phyloP scores from a whole-genome alignment of 2,888 invertebrate species.

The Tillus elongatus region DNA sequence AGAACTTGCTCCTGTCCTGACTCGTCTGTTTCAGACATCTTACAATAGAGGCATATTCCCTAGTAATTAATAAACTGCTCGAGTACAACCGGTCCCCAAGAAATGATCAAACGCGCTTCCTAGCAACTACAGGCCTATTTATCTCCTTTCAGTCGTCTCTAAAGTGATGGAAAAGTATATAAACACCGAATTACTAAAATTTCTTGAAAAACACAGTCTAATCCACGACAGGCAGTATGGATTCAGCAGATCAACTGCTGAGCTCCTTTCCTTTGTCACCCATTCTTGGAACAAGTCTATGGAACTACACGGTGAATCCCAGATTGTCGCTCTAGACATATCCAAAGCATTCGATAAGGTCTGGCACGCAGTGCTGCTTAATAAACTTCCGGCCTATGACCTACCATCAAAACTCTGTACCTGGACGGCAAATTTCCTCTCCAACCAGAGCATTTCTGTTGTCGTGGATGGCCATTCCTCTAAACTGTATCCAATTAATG shows the following conservation, averaged over 20 bases:
- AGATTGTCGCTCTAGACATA: neutral
- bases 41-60: neutral
- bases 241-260: constrained; percentile 2
- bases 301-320: too few relatives aligned
- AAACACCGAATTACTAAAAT: neutral
- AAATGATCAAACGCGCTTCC: neutral
- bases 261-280: neutral
- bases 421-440: neutral
- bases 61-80: neutral
- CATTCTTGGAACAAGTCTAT: neutral
- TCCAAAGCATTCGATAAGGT: neutral
- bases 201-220: neutral
- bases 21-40: neutral
- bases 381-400: neutral
- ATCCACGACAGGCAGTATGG: neutral
- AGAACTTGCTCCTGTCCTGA: neutral
- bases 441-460: too few relatives aligned
- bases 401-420: neutral
- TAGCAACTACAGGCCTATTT: neutral
- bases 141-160: neutral
- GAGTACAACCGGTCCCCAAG: neutral
- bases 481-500: too few relatives aligned
- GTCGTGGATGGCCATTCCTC: too few relatives aligned
- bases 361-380: neutral
- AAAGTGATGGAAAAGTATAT: neutral